Conservation (phyloP, 2,888 invertebrate species). For the Cephus rjabovi region DNA sequence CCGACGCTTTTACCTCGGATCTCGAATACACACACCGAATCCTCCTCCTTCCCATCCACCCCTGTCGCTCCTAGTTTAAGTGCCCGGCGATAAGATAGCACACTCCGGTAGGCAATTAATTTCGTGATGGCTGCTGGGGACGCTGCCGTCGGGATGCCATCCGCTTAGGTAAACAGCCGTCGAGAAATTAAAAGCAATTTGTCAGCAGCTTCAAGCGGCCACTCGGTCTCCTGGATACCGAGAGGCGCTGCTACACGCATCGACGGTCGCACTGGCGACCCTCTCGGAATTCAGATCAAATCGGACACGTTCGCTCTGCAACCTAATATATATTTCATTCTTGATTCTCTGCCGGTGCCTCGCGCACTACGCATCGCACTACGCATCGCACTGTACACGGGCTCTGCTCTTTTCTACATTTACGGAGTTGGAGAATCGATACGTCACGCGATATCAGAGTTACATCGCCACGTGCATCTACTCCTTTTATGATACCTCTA, state of each 20-base stretch:
- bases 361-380: no score
- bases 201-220: constrained; percentile 48
- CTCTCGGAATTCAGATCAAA: neutral
- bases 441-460: no score
- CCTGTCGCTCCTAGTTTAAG: constrained; percentile 51
- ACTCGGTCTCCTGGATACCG: constrained; percentile 15
- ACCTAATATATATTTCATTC: no score
- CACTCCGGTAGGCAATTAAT: constrained; percentile 58
- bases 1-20: constrained; percentile 2
- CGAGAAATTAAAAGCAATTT: constrained; percentile 67
- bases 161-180: constrained; percentile 60
- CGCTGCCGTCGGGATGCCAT: constrained; percentile 1
- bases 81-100: constrained; percentile 65
- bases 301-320: no score
- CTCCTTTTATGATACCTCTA: no score
- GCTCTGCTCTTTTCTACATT: no score
- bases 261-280: constrained; percentile 6
- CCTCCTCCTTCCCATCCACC: no score
- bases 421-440: constrained; percentile 16
- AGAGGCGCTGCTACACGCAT: neutral
- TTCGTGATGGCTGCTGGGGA: constrained; percentile 46
- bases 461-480: no score
- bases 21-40: no score
- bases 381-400: no score
- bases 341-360: no score